Evolutionary conservation across 1,140 invertebrate genomes (phyloP).

Genomic region (Cotesia chilonis): DNA sequence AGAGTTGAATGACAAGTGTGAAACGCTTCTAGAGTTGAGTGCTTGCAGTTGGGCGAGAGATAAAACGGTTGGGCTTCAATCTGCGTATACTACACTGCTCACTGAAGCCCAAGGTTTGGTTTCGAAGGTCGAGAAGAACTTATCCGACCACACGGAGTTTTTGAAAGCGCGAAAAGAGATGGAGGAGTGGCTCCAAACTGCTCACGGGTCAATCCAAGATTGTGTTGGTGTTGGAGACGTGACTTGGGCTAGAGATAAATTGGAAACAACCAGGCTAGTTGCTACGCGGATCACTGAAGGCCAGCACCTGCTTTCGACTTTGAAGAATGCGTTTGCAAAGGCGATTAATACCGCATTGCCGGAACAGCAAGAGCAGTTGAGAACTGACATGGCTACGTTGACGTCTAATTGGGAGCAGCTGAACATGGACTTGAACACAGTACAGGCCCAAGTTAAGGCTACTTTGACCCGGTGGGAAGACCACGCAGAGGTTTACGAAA

Average conservation of each 20-base stretch:
- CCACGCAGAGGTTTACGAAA: slow-evolving; percentile 75
- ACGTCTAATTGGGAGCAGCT: slow-evolving; percentile 85
- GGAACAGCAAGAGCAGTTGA: slow-evolving; percentile 80
- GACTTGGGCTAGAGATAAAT: slow-evolving; percentile 80
- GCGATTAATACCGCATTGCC: slow-evolving; percentile 82
- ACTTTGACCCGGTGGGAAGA: slow-evolving; percentile 83
- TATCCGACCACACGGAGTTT: slow-evolving; percentile 90
- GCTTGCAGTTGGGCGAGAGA: slow-evolving; percentile 84
- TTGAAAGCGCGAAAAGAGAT: slow-evolving; percentile 84
- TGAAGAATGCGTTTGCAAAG: slow-evolving; percentile 86
- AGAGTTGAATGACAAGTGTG: slow-evolving; percentile 86
- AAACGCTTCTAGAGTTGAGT: slow-evolving; percentile 84
- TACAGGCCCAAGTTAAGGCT: slow-evolving; percentile 80
- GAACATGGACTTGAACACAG: slow-evolving; percentile 81
- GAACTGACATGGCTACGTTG: slow-evolving; percentile 78
- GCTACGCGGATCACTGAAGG: slow-evolving; percentile 82
- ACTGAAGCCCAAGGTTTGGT: slow-evolving; percentile 82
- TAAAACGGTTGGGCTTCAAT: slow-evolving; percentile 84
- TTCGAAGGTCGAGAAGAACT: slow-evolving; percentile 85
- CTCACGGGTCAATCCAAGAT: slow-evolving; percentile 81
- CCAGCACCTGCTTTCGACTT: slow-evolving; percentile 80
- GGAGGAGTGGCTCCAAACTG: slow-evolving; percentile 81
- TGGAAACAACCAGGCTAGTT: slow-evolving; percentile 79
- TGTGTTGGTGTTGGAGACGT: slow-evolving; percentile 84
- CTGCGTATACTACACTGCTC: slow-evolving; percentile 78